A percentile compares a stretch with the other conserved stretches of the same genome.
phyloP scores from a whole-genome alignment of 1,140 invertebrate genomes.

The Leptinotarsa defecta region DNA sequence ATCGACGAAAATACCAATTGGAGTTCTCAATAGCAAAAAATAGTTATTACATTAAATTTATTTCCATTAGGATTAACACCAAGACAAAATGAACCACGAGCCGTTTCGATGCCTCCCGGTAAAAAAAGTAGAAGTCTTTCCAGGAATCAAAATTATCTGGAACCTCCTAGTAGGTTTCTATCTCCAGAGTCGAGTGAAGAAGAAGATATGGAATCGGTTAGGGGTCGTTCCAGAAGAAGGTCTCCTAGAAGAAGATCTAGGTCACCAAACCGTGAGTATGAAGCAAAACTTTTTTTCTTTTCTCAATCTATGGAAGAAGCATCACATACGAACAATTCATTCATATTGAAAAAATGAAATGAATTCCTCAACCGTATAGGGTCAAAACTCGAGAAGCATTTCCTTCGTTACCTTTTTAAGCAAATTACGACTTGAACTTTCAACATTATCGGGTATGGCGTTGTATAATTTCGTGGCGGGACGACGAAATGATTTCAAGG shows the following conservation, averaged over 20 bases:
- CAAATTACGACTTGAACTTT: too few species aligned
- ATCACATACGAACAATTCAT: too few species aligned
- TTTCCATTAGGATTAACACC: conserved; percentile 21
- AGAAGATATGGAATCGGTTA: conserved; percentile 30
- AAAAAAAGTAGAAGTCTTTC: conserved; percentile 44
- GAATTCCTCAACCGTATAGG: too few species aligned
- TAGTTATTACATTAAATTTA: not conserved
- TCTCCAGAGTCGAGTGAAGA: conserved; percentile 29
- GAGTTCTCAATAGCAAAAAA: too few species aligned
- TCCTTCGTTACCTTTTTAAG: too few species aligned
- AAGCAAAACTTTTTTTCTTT: not conserved
- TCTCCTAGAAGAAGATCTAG: conserved; percentile 24
- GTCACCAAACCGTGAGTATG: conserved; percentile 33
- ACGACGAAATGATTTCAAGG: too few species aligned
- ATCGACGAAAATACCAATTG: too few species aligned
- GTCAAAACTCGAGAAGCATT: too few species aligned
- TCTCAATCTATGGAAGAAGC: too few species aligned
- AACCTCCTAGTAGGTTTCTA: conserved; percentile 39
- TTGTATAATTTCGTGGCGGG: too few species aligned
- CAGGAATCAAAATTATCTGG: conserved; percentile 44
- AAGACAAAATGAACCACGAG: conserved; percentile 30
- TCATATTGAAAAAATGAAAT: too few species aligned
- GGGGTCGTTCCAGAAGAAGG: conserved; percentile 28
- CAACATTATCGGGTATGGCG: too few species aligned
- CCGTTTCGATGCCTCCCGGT: conserved; percentile 18